These are phyloP conservation scores for Heliconius himera DNA, from an alignment of 1,140 invertebrate genomes.

Conservation along the genomic window DNA sequence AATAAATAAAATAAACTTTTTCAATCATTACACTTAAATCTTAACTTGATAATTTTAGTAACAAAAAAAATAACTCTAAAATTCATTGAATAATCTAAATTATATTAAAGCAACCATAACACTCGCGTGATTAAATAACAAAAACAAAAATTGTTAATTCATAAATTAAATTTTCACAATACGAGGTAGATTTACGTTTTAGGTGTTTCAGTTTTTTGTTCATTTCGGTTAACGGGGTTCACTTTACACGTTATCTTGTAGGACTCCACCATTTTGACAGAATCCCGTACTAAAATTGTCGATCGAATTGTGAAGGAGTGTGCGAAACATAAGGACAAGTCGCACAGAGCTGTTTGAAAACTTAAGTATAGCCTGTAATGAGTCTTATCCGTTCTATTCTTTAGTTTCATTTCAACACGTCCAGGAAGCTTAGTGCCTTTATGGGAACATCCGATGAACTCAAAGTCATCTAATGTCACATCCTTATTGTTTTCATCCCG, in stretches of 20 bases:
- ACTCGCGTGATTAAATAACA: not conserved
- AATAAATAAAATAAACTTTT: too few species aligned
- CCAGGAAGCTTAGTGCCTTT: slow-evolving; percentile 68
- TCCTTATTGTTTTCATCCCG: slow-evolving; percentile 65
- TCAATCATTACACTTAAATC: too few species aligned
- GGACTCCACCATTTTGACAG: slow-evolving; percentile 72
- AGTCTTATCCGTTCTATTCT: slow-evolving; percentile 65
- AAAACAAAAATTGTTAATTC: not conserved
- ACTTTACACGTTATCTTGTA: slow-evolving; percentile 77
- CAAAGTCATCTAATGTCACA: slow-evolving; percentile 69
- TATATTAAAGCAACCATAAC: not conserved
- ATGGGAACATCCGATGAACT: slow-evolving; percentile 59
- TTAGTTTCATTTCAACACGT: slow-evolving; percentile 74
- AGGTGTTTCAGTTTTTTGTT: slow-evolving; percentile 17
- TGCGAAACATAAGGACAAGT: slow-evolving; percentile 62
- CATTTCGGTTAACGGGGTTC: slow-evolving; percentile 48
- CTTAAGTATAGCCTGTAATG: slow-evolving; percentile 72
- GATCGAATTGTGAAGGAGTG: slow-evolving; percentile 72
- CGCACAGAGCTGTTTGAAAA: slow-evolving; percentile 71
- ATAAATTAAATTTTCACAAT: not conserved
- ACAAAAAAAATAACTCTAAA: too few species aligned
- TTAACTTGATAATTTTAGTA: too few species aligned
- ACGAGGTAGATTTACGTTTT: slow-evolving; percentile 15
- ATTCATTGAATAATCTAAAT: not conserved
- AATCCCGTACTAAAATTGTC: slow-evolving; percentile 69